Evolutionary conservation across 2,888 invertebrate species (phyloP), one percentile per base, ranked within the genome.

Genomic region (Caenorhabditis drosophilae): DNA sequence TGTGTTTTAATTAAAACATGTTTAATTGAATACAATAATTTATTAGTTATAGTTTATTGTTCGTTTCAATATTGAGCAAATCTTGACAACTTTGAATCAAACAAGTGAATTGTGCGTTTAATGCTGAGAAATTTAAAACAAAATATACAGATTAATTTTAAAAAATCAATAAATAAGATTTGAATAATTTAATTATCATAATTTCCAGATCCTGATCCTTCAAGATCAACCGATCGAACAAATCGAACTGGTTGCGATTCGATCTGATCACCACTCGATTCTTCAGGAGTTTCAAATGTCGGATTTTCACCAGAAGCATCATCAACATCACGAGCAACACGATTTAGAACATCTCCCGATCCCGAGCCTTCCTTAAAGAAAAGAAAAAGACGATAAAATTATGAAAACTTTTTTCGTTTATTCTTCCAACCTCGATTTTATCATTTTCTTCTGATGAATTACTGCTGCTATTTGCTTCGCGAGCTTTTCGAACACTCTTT

Each of bases 291-390:
- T 26, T 61, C 62, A 23, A 45, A 47, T 7, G 34, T 7, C 16
- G 31, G 9, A 11, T 16, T 20, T 15, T 18, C 47, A n/a, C 26
- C 44, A 2, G 44, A 44, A 4, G 48, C 49, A 16, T 53, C 54
- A 38, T 59, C 55, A 15, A 31, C 54, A 16, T 53, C 54, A 38
- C 64, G 58, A 15, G 38, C 54, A 20, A 63, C 63, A 18, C 63
- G 57, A 27, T 47, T 53, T 18, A 63, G 45, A n/a, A 16, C 18
- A 16, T 47, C 58, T 2, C 64, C 59, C 12, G 58, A 59, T 47
- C 64, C 64, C 4, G 64, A 64, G 7, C 64, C 64, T 40, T 64
- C 58, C 63, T 62, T 42, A 34, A 42, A 51, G 7, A 20, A 22
- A 35, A 45, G n/a, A n/a, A 31, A 27, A 0, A 34, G 18, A 7